Conservation (phyloP, 2,888 invertebrate species). For the Xylota sylvarum region DNA sequence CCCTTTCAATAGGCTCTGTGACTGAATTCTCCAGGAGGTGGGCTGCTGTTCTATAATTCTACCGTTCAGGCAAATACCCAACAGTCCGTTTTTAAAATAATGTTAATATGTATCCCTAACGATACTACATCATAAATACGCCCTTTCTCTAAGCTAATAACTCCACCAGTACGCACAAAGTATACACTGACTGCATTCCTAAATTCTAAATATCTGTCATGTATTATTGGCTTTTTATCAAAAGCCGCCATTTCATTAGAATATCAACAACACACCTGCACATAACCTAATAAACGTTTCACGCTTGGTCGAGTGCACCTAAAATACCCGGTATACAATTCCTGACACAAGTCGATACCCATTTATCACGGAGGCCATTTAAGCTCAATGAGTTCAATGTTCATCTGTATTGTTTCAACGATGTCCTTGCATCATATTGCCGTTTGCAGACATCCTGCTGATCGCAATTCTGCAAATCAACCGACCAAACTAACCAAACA, state of each 20-base stretch:
- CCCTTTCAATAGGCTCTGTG: too few relatives aligned
- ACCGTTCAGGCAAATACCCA: too few relatives aligned
- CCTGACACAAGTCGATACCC: background rate
- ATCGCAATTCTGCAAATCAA: conserved; percentile 15
- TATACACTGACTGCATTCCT: too few relatives aligned
- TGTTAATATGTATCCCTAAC: too few relatives aligned
- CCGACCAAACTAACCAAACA: conserved; percentile 34
- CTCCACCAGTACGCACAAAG: too few relatives aligned
- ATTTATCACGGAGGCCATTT: background rate
- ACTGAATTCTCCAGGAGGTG: too few relatives aligned
- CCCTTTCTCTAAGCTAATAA: too few relatives aligned
- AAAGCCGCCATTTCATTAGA: background rate
- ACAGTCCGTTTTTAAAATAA: too few relatives aligned
- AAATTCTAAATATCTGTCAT: too few relatives aligned
- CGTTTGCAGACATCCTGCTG: background rate
- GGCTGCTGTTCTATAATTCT: too few relatives aligned
- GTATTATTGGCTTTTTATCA: background rate
- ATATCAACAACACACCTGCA: background rate
- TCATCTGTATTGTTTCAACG: background rate
- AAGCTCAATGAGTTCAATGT: background rate
- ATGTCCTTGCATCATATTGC: background rate
- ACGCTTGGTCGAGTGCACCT: background rate
- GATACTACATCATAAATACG: too few relatives aligned
- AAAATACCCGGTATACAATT: background rate
- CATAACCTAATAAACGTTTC: background rate